phyloP scores from a whole-genome alignment of 2,888 invertebrate species.

The Alsophila aescularia region DNA sequence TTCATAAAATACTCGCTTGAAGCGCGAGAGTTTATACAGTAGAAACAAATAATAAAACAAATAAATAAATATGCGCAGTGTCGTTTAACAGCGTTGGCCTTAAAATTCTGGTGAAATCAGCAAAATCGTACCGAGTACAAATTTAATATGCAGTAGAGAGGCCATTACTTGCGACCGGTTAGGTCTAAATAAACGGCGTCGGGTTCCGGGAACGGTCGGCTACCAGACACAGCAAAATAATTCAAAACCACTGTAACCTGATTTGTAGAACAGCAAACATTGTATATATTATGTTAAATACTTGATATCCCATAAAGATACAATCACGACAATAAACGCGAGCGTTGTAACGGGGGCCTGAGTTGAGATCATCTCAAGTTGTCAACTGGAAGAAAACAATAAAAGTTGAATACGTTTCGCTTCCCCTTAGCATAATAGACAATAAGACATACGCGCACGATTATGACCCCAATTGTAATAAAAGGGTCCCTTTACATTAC shows the following conservation, averaged over 20 bases:
- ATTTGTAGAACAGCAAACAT: constrained; percentile 35
- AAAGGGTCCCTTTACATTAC: constrained; percentile 78
- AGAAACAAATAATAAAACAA: not conserved
- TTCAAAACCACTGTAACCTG: constrained; percentile 42
- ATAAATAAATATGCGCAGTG: not conserved
- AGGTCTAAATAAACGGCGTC: constrained; percentile 57
- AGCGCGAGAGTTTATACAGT: not conserved
- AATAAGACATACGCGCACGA: constrained; percentile 72
- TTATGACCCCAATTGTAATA: constrained; percentile 75
- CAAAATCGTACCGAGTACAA: constrained; percentile 39
- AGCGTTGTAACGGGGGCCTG: constrained; percentile 45
- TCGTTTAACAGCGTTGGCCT: not conserved
- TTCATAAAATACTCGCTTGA: too few species aligned
- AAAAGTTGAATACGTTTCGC: constrained; percentile 61
- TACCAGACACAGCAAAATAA: constrained; percentile 48
- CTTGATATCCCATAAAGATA: constrained; percentile 40
- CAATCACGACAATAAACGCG: constrained; percentile 39
- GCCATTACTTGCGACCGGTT: constrained; percentile 56
- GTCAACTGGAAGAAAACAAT: constrained; percentile 59
- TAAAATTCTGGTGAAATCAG: constrained; percentile 27
- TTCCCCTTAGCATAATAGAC: constrained; percentile 56
- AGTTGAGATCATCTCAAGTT: constrained; percentile 56
- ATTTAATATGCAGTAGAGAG: constrained; percentile 38
- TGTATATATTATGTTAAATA: constrained; percentile 35
- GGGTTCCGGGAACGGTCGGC: constrained; percentile 53